Base-by-base conservation (phyloP, 2,797 vertebrate species). In the Alfaro cultratus region DNA sequence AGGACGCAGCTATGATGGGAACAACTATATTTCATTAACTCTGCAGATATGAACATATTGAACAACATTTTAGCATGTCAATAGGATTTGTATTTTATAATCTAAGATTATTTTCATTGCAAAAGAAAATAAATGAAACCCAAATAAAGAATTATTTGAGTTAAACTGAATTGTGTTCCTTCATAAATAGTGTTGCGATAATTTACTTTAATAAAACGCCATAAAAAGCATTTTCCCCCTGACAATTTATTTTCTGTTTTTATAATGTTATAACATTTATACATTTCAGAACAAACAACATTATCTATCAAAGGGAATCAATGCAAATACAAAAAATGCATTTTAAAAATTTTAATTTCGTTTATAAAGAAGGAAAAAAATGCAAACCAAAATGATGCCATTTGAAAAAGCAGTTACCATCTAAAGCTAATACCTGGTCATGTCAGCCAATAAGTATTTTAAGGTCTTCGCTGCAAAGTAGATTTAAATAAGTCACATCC, bases 1-100 rank as follows among this genome's bases (percentile, higher is more conserved):
- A 60, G 57, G 11, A 15, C 0, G 2, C 15, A 31, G 57, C 2
- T 34, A 3, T 34, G 57, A 34, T 18, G 57, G 81, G 10, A 23
- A 72, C 73, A 31, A 84, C 70, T 84, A 67, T 57, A 76, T 80
- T 85, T 86, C 39, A 77, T 57, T 46, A n/a, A 73, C 51, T 45
- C 34, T 36, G 55, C 23, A 7, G 13, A 5, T 81, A 21, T 18
- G 3, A 64, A 78, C 7, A 53, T 75, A 82, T 73, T 73, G 68
- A 39, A 83, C 23, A 79, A 64, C 41, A 57, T 43, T 70, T 70
- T 43, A 70, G 67, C 31, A 5, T 10, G 16, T 71, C 46, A 64
- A 57, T 12, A 53, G 21, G 21, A 43, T 43, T 70, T 10, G 1
- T 70, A 41, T 41, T 68, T 41, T n/a, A 41, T 26, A 5, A 51